These are phyloP conservation scores for Rhingia rostrata DNA, from an alignment of 2,888 invertebrate genomes.

Conservation along the genomic window DNA sequence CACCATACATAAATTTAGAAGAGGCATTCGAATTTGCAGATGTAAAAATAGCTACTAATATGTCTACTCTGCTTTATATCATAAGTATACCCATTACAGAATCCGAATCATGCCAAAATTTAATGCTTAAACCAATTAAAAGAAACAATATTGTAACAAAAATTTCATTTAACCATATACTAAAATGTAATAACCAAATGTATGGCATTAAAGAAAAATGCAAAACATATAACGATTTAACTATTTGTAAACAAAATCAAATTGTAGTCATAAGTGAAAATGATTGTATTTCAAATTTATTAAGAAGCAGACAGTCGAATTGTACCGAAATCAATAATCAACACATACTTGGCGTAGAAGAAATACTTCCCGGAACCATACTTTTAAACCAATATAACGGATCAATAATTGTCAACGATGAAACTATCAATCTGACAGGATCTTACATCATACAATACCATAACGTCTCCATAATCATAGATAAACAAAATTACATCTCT, in stretches of 20 bases:
- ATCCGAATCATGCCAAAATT: neutral
- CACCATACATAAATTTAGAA: neutral
- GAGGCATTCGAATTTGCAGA: neutral
- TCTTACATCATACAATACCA: slow-evolving; percentile 37
- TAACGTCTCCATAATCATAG: slow-evolving; percentile 32
- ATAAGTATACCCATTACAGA: neutral
- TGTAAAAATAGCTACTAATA: neutral
- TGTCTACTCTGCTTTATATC: neutral
- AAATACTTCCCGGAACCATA: slow-evolving; percentile 36
- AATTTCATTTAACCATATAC: neutral
- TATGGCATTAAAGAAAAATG: slow-evolving; percentile 1
- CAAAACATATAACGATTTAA: slow-evolving; percentile 5
- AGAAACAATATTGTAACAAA: neutral
- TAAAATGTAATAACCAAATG: neutral
- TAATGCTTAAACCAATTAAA: neutral
- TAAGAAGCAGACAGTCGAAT: slow-evolving; percentile 22
- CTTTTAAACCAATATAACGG: slow-evolving; percentile 39
- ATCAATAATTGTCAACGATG: slow-evolving; percentile 1
- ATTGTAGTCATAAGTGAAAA: slow-evolving; percentile 39
- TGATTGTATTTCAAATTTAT: slow-evolving; percentile 23
- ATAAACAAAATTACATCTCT: slow-evolving; percentile 23
- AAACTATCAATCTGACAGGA: slow-evolving; percentile 14
- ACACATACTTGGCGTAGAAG: slow-evolving; percentile 28
- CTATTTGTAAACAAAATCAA: slow-evolving; percentile 44
- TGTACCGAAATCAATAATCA: slow-evolving; percentile 25